Conservation (phyloP, 1,140 invertebrate species). For the Meteorus sp. region DNA sequence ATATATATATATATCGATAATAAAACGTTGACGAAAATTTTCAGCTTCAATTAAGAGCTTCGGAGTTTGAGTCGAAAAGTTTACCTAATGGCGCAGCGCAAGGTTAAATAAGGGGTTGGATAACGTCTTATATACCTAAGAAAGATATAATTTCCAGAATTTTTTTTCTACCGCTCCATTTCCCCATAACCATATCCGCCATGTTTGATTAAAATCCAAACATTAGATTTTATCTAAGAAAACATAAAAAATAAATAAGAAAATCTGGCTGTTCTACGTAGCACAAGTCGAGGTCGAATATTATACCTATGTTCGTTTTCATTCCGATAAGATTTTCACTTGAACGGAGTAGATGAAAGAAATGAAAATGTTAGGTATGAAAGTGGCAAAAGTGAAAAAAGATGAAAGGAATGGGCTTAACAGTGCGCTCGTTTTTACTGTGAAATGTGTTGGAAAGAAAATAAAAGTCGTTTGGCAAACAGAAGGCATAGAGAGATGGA, state of each 20-base stretch:
- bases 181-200: too few species aligned
- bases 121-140: too few species aligned
- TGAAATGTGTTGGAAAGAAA: neutral
- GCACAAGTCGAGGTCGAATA: neutral
- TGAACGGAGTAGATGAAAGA: neutral
- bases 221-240: neutral
- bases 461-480: neutral
- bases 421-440: conserved; percentile 5
- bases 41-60: too few species aligned
- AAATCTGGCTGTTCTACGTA: neutral
- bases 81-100: too few species aligned
- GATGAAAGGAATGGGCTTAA: conserved; percentile 18
- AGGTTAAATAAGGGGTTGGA: too few species aligned
- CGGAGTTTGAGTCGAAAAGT: too few species aligned
- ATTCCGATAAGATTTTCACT: neutral
- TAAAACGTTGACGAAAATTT: neutral
- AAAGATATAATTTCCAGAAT: too few species aligned
- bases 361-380: too few species aligned
- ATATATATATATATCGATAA: neutral
- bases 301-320: too few species aligned
- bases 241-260: neutral
- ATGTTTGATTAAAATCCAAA: neutral
- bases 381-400: conserved; percentile 1
- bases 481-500: neutral
- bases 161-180: too few species aligned